These are phyloP conservation scores for Andricus grossulariae DNA, from an alignment of 1,140 invertebrate species.

Conservation along the genomic window DNA sequence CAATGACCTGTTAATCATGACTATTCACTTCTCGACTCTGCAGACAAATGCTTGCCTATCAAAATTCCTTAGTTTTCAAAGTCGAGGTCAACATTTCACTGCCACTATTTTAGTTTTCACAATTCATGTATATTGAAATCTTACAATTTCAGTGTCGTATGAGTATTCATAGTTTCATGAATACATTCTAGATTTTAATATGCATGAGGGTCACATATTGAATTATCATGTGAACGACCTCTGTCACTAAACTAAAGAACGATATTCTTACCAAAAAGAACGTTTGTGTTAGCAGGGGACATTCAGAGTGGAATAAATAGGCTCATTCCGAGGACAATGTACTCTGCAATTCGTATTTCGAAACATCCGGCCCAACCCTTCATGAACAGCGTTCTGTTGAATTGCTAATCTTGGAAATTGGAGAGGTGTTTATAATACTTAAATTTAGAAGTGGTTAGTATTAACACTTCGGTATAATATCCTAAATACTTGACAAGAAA, in stretches of 20 bases:
- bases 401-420: too few species aligned
- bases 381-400: too few species aligned
- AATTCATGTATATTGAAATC: background rate
- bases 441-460: too few species aligned
- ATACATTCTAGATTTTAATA: background rate
- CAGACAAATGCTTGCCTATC: background rate
- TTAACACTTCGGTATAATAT: too few species aligned
- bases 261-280: background rate
- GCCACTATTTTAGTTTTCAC: background rate
- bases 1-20: conserved; percentile 24
- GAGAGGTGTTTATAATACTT: too few species aligned
- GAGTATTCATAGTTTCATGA: background rate
- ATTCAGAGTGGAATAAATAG: background rate
- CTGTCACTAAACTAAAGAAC: background rate
- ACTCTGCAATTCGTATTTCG: background rate
- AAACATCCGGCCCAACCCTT: background rate
- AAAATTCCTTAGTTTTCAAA: background rate
- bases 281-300: background rate
- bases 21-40: background rate
- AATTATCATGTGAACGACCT: background rate
- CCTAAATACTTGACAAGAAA: background rate
- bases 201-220: background rate
- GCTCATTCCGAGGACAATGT: background rate
- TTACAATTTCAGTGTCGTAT: background rate
- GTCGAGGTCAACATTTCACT: background rate